Conservation (phyloP, 2,888 invertebrate genomes). For the Apotomis betuletana region DNA sequence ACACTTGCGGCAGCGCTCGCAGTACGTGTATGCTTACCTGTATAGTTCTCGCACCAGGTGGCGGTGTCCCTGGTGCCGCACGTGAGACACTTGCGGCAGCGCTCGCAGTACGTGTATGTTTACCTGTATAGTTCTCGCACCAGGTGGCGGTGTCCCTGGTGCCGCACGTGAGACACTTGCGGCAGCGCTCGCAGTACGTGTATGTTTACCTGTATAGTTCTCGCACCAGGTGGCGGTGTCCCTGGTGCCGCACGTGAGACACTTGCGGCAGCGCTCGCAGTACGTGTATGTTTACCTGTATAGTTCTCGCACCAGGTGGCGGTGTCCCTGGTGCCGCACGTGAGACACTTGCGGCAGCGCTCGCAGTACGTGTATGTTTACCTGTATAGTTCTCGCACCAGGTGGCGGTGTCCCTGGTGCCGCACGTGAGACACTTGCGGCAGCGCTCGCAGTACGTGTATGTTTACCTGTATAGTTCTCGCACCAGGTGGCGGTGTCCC, state of each 20-base stretch:
- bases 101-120: too few relatives aligned
- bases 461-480: conserved; percentile 89
- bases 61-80: conserved; percentile 85
- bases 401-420: conserved; percentile 90
- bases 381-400: conserved; percentile 86
- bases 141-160: conserved; percentile 88
- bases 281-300: conserved; percentile 96
- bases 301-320: conserved; percentile 86
- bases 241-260: conserved; percentile 93
- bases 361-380: conserved; percentile 99
- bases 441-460: conserved; percentile 99
- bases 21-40: conserved; percentile 43
- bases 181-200: too few relatives aligned
- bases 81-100: too few relatives aligned
- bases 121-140: too few relatives aligned
- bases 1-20: too few relatives aligned
- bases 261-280: conserved; percentile 98
- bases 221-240: conserved; percentile 87
- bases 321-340: conserved; percentile 93
- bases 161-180: conserved; percentile 86
- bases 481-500: conserved; percentile 87
- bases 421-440: conserved; percentile 95
- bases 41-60: too few relatives aligned
- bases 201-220: conserved; percentile 83
- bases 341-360: conserved; percentile 96